Evolutionary conservation across 2,113 vertebrate species (phyloP).

Genomic region (Mastomys natalensis): DNA sequence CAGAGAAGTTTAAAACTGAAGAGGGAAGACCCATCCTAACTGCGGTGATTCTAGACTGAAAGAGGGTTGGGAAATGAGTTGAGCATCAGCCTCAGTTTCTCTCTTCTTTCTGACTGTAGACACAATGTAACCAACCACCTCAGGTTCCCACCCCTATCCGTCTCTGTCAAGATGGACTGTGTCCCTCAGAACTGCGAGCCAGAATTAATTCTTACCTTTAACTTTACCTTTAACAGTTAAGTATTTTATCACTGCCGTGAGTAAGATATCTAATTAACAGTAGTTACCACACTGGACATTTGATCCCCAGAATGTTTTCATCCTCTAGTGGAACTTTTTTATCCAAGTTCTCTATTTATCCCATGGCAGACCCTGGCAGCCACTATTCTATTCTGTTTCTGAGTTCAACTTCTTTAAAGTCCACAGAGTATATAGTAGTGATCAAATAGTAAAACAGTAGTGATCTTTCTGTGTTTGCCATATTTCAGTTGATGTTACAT

Average conservation of each 20-base stretch:
- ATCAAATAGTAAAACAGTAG: neutral
- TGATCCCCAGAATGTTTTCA: neutral
- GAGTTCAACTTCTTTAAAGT: neutral
- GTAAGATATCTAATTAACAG: neutral
- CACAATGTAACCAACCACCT: neutral
- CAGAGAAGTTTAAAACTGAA: neutral
- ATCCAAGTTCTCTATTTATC: neutral
- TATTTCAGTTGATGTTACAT: neutral
- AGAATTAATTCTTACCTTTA: neutral
- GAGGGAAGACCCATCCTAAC: neutral
- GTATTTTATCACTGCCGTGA: neutral
- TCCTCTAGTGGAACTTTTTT: neutral
- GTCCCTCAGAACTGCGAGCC: neutral
- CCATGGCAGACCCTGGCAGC: neutral
- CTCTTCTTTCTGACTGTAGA: neutral
- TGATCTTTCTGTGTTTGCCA: neutral
- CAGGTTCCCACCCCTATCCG: neutral
- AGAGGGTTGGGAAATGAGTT: rapidly evolving
- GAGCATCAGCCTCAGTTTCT: neutral
- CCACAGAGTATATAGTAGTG: neutral
- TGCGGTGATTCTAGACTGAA: neutral
- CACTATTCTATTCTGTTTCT: neutral
- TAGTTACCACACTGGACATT: neutral
- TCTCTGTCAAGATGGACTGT: neutral
- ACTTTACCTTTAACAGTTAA: neutral